A percentile compares a stretch with the other conserved stretches of the same genome.
These are phyloP conservation scores for Poicephalus meyeri DNA, from an alignment of 2,113 vertebrate species.

Conservation along the genomic window DNA sequence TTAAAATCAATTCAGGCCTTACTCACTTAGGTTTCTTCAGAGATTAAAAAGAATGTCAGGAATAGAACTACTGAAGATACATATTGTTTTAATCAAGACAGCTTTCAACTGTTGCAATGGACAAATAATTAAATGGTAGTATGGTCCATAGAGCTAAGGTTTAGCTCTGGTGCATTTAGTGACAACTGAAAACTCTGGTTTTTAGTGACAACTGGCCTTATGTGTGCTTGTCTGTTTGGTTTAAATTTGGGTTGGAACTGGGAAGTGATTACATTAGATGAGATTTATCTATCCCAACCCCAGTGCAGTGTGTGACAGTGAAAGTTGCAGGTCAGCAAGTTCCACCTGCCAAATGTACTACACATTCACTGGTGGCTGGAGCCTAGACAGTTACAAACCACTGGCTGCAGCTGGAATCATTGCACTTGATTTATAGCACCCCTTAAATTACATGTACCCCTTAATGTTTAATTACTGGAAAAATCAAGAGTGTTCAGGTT, in stretches of 20 bases:
- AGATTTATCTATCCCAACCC: accelerated
- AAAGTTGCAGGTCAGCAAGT: background rate
- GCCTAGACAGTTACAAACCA: background rate
- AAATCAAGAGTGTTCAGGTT: background rate
- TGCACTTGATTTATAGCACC: background rate
- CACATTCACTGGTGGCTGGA: accelerated
- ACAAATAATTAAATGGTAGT: no score
- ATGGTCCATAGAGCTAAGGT: background rate
- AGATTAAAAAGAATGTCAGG: background rate
- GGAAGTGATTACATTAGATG: background rate
- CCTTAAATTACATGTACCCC: accelerated
- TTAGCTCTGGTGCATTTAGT: accelerated
- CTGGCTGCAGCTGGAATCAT: background rate
- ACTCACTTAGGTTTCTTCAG: accelerated
- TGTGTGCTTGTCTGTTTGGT: background rate
- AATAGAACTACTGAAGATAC: background rate
- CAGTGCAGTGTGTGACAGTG: accelerated
- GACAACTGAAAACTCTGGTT: background rate
- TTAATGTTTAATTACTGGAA: accelerated
- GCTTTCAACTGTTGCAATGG: no score
- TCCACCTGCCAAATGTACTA: accelerated
- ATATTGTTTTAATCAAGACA: background rate
- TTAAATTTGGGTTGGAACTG: background rate
- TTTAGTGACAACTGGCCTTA: background rate
- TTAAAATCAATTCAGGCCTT: background rate